Percentiles rank a stretch among this genome's conserved stretches.
These are phyloP conservation scores for Rhabdomys dilectus DNA, from an alignment of 2,113 vertebrate genomes.

Conservation along the genomic window DNA sequence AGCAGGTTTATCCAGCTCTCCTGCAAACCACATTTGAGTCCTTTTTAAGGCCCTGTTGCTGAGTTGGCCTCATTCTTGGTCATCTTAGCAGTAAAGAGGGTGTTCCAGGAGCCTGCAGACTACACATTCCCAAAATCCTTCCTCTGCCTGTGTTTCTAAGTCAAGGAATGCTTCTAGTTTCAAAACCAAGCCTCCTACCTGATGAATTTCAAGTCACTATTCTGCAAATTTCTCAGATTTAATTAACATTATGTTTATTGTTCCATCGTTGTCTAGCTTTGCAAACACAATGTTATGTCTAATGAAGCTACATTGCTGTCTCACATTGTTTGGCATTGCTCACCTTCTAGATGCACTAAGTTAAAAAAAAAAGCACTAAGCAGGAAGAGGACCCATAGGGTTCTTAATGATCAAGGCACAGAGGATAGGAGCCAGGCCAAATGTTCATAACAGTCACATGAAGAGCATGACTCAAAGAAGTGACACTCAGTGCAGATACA, in stretches of 20 bases:
- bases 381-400: neutral
- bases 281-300: neutral
- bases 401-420: neutral
- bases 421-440: too few species aligned
- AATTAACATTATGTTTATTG: neutral
- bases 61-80: neutral
- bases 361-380: neutral
- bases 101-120: neutral
- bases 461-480: neutral
- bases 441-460: neutral
- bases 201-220: neutral
- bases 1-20: neutral
- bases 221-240: neutral
- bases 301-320: neutral
- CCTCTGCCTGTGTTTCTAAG: neutral
- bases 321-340: neutral
- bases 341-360: neutral
- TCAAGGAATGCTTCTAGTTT: neutral
- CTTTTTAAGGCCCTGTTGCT: neutral
- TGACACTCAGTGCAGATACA: neutral
- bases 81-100: neutral
- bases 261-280: neutral
- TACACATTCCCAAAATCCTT: neutral
- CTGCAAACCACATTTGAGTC: neutral
- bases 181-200: neutral